Percentiles rank a stretch among this genome's conserved stretches.
phyloP scores from a whole-genome alignment of 2,888 invertebrate species.

The Beris chalybata region DNA sequence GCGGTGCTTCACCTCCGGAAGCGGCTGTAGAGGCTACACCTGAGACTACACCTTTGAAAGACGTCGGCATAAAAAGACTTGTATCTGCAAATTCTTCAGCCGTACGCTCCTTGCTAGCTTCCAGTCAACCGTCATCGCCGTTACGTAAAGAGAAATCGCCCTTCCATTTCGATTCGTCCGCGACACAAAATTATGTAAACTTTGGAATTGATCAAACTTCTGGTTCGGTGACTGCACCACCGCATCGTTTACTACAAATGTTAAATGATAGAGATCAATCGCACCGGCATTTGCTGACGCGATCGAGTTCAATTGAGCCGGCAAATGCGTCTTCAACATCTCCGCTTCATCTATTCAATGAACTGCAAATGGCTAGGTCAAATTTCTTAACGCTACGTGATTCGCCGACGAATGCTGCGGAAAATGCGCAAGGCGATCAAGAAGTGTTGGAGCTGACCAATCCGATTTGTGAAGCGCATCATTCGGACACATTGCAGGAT shows the following conservation, averaged over 20 bases:
- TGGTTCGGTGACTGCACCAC: not conserved
- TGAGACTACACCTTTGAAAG: conserved; percentile 83
- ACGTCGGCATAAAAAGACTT: conserved; percentile 52
- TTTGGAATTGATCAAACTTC: not conserved
- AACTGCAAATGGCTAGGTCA: conserved; percentile 10
- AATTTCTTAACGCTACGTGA: conserved; percentile 22
- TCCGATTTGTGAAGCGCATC: conserved; percentile 41
- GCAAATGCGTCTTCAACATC: not conserved
- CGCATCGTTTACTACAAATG: conserved; percentile 37
- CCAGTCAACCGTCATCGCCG: conserved; percentile 70
- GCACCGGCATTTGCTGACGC: conserved; percentile 22
- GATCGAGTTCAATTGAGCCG: conserved; percentile 23
- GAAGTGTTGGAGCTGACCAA: conserved; percentile 61
- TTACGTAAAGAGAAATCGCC: conserved; percentile 66
- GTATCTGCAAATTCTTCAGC: conserved; percentile 66
- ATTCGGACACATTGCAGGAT: conserved; percentile 39
- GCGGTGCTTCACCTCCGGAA: conserved; percentile 77
- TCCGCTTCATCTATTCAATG: not conserved
- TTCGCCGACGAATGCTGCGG: conserved; percentile 32
- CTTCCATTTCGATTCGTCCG: conserved; percentile 56
- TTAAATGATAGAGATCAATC: conserved; percentile 38
- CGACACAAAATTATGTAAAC: not conserved
- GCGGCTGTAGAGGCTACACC: conserved; percentile 88
- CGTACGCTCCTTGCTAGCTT: conserved; percentile 64
- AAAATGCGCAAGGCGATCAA: conserved; percentile 57